phyloP scores from a whole-genome alignment of 2,888 invertebrate genomes.

The Ferdinandea cuprea region DNA sequence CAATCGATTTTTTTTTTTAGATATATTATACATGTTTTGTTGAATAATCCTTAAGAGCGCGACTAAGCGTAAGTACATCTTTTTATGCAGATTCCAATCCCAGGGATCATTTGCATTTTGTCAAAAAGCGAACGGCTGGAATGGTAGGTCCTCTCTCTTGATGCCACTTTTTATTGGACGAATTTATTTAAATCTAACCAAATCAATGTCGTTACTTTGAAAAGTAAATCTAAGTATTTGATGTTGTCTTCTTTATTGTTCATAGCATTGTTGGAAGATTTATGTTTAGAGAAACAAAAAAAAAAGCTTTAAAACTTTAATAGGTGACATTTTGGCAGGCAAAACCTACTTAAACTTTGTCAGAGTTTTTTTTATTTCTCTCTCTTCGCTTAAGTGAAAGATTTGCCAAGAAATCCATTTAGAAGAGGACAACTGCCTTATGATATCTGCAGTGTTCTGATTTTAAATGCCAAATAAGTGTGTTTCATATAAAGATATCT shows the following conservation, averaged over 20 bases:
- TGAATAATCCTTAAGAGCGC: neutral
- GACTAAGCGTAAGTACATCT: neutral
- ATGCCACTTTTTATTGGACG: neutral
- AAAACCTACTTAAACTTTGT: too few relatives aligned
- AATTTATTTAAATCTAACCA: conserved; percentile 30
- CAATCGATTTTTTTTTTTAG: neutral
- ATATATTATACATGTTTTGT: neutral
- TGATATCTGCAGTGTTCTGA: conserved; percentile 17
- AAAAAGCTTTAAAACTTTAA: conserved; percentile 2
- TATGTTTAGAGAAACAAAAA: neutral
- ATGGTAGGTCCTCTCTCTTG: neutral
- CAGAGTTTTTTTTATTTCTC: neutral
- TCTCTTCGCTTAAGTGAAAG: neutral
- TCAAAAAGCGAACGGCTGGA: neutral
- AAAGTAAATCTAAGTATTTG: neutral
- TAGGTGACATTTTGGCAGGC: too few relatives aligned
- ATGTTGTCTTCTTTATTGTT: neutral
- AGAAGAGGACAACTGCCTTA: conserved; percentile 12
- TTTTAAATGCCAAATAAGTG: neutral
- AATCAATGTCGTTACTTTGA: conserved; percentile 25
- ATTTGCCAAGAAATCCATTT: conserved; percentile 35
- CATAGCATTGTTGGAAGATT: conserved; percentile 7
- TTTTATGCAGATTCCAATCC: too few relatives aligned
- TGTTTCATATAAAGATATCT: too few relatives aligned
- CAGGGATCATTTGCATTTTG: conserved; percentile 4